phyloP scores from a whole-genome alignment of 2,888 invertebrate genomes.

The Agonopterix arenella region DNA sequence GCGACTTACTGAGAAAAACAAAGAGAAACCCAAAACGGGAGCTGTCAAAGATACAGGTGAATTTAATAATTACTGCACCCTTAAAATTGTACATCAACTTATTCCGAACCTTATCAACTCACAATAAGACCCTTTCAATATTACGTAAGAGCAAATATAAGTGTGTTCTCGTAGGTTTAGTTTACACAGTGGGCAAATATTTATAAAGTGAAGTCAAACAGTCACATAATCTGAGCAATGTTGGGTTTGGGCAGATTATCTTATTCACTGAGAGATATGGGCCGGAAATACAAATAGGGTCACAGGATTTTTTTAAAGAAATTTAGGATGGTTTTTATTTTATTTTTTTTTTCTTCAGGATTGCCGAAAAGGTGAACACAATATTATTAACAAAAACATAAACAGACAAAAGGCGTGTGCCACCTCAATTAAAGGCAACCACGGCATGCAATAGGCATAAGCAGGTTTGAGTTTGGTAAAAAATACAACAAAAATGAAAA shows the following conservation, averaged over 20 bases:
- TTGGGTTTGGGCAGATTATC: constrained; percentile 45
- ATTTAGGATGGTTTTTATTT: too few relatives aligned
- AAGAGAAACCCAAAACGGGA: constrained; percentile 53
- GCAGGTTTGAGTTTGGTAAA: too few relatives aligned
- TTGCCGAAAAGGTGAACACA: too few relatives aligned
- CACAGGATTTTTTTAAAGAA: neutral
- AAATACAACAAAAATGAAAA: too few relatives aligned
- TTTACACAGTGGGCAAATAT: constrained; percentile 60
- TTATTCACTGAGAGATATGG: constrained; percentile 30
- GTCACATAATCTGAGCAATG: constrained; percentile 42
- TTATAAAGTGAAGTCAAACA: constrained; percentile 50
- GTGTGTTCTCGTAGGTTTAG: constrained; percentile 30
- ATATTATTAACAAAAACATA: too few relatives aligned
- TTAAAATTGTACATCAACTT: neutral
- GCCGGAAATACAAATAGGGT: constrained; percentile 29
- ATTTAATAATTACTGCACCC: constrained; percentile 15
- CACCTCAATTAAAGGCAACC: too few relatives aligned
- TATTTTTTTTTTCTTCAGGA: too few relatives aligned
- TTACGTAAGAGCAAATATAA: constrained; percentile 16
- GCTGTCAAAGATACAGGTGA: constrained; percentile 38
- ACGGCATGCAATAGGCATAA: too few relatives aligned
- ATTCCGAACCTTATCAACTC: constrained; percentile 18
- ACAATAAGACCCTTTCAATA: neutral
- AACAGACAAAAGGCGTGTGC: too few relatives aligned
- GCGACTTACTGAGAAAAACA: constrained; percentile 49